These are phyloP conservation scores for Pseudorectes ferrugineus DNA, from an alignment of 2,113 vertebrate species.

Conservation along the genomic window DNA sequence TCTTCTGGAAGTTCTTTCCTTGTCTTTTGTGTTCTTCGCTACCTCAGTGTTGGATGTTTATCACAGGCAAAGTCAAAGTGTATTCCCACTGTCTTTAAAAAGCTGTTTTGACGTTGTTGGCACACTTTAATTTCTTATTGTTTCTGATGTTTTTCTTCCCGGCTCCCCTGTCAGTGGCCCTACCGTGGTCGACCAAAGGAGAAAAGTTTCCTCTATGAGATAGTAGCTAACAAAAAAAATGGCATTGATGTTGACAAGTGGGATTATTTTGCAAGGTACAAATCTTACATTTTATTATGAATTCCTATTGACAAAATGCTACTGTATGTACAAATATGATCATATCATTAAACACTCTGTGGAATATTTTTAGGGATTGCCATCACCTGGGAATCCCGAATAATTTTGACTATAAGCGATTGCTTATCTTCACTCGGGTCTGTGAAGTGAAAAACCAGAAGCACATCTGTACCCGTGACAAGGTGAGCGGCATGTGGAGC, in stretches of 20 bases:
- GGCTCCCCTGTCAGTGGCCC: conserved; percentile 75
- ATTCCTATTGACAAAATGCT: not conserved
- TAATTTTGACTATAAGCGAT: conserved; percentile 90
- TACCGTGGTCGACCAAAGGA: conserved; percentile 82
- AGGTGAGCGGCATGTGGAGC: conserved; percentile 66
- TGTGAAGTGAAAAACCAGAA: conserved; percentile 80
- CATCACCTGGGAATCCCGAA: conserved; percentile 92
- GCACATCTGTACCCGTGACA: conserved; percentile 88
- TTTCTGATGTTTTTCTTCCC: not conserved
- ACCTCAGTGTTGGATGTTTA: not conserved
- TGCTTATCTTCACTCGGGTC: conserved; percentile 87
- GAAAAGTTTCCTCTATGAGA: conserved; percentile 94
- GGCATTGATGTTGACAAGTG: conserved; percentile 98
- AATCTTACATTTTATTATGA: not conserved
- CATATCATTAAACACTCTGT: not conserved
- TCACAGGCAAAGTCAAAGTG: not conserved
- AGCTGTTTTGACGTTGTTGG: not conserved
- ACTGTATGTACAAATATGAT: not conserved
- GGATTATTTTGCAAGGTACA: conserved; percentile 96
- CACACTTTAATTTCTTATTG: not conserved
- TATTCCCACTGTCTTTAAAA: not conserved
- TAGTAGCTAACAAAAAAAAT: conserved; percentile 92
- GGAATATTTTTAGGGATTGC: conserved; percentile 82
- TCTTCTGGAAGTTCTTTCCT: not conserved
- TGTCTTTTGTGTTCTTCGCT: not conserved